Percentiles rank a stretch among this genome's conserved stretches.
Evolutionary conservation across 2,113 vertebrate species (phyloP).

Genomic region (Pedetes capensis): DNA sequence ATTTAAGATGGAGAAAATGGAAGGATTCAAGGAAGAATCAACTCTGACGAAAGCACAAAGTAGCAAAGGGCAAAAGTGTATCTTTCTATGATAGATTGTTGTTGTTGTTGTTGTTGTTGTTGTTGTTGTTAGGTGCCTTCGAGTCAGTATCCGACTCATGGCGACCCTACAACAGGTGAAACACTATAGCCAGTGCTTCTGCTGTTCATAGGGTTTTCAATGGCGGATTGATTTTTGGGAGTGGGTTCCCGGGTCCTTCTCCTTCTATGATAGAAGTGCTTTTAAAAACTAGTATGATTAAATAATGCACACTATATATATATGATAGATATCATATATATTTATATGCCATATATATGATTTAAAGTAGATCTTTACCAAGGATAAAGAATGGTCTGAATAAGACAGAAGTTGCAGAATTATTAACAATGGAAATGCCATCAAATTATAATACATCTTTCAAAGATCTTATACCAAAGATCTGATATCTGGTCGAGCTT

Average conservation of each 20-base stretch:
- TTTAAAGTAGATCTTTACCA: background rate
- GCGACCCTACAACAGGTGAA: too few species aligned
- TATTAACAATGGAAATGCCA: slow-evolving; percentile 6
- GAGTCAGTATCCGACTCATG: too few species aligned
- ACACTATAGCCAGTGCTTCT: too few species aligned
- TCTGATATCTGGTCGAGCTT: background rate
- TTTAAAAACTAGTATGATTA: background rate
- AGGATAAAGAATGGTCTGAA: background rate
- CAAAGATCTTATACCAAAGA: background rate
- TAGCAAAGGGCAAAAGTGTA: background rate
- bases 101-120: too few species aligned
- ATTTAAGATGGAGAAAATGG: background rate
- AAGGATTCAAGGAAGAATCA: background rate
- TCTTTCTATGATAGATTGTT: background rate
- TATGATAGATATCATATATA: too few species aligned
- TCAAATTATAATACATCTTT: background rate
- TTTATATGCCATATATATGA: too few species aligned
- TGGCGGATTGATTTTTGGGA: too few species aligned
- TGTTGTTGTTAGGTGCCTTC: too few species aligned
- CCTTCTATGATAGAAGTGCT: background rate
- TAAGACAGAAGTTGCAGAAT: background rate
- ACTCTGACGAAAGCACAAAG: background rate
- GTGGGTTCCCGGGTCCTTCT: too few species aligned
- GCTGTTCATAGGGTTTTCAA: too few species aligned
- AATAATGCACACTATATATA: too few species aligned